A percentile compares a stretch with the other conserved stretches of the same genome.
These are phyloP conservation scores for Parazoanthus swiftii DNA, from an alignment of 92 coral and sea anemone species.

Conservation along the genomic window DNA sequence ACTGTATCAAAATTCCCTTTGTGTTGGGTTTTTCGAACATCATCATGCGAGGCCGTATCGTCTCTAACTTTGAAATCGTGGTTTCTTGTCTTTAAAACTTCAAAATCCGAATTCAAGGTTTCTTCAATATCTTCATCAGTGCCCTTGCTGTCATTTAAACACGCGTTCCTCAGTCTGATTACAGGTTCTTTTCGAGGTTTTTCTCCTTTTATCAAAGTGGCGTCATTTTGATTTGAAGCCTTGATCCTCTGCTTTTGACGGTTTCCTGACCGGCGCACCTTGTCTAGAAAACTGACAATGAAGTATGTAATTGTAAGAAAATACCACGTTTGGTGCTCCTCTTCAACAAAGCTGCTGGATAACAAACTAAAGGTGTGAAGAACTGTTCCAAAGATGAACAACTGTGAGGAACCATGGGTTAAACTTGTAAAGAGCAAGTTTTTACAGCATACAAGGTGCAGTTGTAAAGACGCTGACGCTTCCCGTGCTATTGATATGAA, in stretches of 20 bases:
- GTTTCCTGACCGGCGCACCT: not conserved
- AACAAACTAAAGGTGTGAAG: conserved; percentile 74
- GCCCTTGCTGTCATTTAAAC: not conserved
- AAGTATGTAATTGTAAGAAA: conserved; percentile 72
- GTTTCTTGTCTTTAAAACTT: not conserved
- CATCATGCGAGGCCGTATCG: not conserved
- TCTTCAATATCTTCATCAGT: not conserved
- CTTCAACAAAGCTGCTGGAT: conserved; percentile 96
- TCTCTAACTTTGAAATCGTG: not conserved
- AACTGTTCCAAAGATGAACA: conserved; percentile 49
- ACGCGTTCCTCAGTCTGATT: not conserved
- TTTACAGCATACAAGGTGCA: not conserved
- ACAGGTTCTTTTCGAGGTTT: not conserved
- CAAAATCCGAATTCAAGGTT: not conserved
- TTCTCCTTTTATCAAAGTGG: not conserved
- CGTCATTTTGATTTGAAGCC: not conserved
- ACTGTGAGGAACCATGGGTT: conserved; percentile 12
- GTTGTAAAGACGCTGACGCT: not conserved
- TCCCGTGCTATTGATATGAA: conserved; percentile 9
- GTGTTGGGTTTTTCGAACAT: not conserved
- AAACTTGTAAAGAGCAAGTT: conserved; percentile 30
- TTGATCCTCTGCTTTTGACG: not conserved
- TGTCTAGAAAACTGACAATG: conserved; percentile 50
- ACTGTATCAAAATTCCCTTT: not conserved
- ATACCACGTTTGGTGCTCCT: conserved; percentile 98